Percentiles rank a stretch among this genome's conserved stretches.
Evolutionary conservation across 2,888 invertebrate genomes (phyloP).

Genomic region (Archips crataeganus): DNA sequence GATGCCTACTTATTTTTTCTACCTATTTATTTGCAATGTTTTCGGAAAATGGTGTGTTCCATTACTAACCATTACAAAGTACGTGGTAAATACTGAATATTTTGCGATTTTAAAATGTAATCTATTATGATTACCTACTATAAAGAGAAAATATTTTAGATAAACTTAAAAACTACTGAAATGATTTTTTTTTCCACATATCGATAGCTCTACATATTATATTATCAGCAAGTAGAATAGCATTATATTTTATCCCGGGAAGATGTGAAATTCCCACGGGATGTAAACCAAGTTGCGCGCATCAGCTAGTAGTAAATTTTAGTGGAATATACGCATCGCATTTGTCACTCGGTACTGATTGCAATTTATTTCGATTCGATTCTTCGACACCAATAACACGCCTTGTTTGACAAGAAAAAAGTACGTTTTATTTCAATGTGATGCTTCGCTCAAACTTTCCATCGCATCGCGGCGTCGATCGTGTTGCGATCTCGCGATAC

Average conservation of each 20-base stretch:
- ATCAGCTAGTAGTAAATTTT: no score
- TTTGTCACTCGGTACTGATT: neutral
- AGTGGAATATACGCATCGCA: neutral
- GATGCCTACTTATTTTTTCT: neutral
- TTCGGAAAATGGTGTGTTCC: neutral
- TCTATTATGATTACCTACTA: no score
- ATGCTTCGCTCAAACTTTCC: slow-evolving; percentile 34
- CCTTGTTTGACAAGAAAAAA: slow-evolving; percentile 19
- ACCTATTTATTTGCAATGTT: neutral
- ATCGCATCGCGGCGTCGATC: slow-evolving; percentile 34
- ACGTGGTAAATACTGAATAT: no score
- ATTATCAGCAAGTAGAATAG: no score
- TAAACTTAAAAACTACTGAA: no score
- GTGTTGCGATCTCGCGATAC: slow-evolving; percentile 41
- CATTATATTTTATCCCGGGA: no score
- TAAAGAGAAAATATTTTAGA: no score
- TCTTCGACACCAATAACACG: neutral
- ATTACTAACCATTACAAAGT: neutral
- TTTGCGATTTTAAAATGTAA: no score
- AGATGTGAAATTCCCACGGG: no score
- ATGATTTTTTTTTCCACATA: no score
- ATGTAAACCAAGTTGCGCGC: no score
- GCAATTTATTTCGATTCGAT: slow-evolving; percentile 17
- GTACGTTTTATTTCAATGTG: slow-evolving; percentile 18
- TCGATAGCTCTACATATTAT: no score